phyloP scores from a whole-genome alignment of 2,888 invertebrate species.

The Synanthedon tipuliformis region DNA sequence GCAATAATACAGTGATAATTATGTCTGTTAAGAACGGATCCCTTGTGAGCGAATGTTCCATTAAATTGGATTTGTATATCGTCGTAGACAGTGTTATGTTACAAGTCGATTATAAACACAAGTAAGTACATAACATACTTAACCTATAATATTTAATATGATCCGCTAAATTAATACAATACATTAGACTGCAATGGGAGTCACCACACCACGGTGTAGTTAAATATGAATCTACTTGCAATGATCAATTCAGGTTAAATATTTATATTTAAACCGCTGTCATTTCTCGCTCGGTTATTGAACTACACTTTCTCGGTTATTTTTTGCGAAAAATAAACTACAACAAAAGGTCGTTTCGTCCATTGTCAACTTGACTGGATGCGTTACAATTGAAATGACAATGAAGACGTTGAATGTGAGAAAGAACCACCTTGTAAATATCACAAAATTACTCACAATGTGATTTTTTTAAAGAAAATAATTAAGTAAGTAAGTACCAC shows the following conservation, averaged over 20 bases:
- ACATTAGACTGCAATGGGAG: no score
- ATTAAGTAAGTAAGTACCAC: no score
- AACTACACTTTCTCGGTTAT: slow-evolving; percentile 2
- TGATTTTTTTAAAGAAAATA: no score
- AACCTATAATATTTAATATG: no score
- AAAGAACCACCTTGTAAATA: no score
- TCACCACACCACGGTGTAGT: neutral
- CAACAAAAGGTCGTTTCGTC: neutral
- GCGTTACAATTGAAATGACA: no score
- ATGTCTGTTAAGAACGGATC: neutral
- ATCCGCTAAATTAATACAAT: no score
- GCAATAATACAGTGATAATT: neutral
- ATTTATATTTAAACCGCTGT: neutral
- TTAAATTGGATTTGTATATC: neutral
- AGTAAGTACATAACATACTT: no score
- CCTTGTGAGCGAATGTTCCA: neutral
- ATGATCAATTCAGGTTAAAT: neutral
- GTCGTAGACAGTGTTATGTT: neutral
- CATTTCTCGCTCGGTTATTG: slow-evolving; percentile 1
- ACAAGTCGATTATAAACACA: no score
- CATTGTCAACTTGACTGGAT: no score
- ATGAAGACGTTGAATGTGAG: no score
- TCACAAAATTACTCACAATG: no score
- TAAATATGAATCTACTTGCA: neutral
- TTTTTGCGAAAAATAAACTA: neutral